These are phyloP conservation scores for Gandaritis pyraliata DNA, from an alignment of 2,888 invertebrate genomes.

Conservation along the genomic window DNA sequence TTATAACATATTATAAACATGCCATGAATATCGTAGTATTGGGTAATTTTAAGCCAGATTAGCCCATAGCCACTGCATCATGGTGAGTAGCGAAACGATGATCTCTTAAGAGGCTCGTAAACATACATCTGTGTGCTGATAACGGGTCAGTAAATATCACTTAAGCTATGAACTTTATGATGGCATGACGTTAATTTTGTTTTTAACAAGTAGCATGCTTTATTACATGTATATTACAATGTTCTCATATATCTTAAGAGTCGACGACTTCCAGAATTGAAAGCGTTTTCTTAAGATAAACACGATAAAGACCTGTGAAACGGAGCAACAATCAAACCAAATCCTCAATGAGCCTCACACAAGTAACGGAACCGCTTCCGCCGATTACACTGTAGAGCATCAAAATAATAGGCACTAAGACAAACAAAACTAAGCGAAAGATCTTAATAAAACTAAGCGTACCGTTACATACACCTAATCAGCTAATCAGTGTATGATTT, in stretches of 20 bases:
- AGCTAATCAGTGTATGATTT: conserved; percentile 47
- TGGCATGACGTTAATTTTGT: neutral
- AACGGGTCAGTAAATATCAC: conserved; percentile 48
- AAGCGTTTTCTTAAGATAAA: conserved; percentile 49
- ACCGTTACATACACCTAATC: conserved; percentile 61
- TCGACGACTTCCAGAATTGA: conserved; percentile 35
- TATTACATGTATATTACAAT: neutral
- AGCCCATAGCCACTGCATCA: conserved; percentile 53
- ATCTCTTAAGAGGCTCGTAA: conserved; percentile 61
- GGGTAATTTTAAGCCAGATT: conserved; percentile 24
- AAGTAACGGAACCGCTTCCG: conserved; percentile 74
- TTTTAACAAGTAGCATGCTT: conserved; percentile 1
- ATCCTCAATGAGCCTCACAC: conserved; percentile 64
- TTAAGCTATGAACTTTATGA: conserved; percentile 3
- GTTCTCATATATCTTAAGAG: conserved; percentile 2
- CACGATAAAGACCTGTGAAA: conserved; percentile 57
- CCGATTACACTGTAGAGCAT: conserved; percentile 67
- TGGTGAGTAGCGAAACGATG: conserved; percentile 52
- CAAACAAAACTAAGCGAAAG: conserved; percentile 64
- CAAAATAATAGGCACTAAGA: conserved; percentile 58
- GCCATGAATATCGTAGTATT: no score
- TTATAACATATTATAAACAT: no score
- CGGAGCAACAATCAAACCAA: conserved; percentile 59
- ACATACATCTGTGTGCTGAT: conserved; percentile 60
- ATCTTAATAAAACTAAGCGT: conserved; percentile 56